These are phyloP conservation scores for Pararge aegeria DNA, from an alignment of 1,140 invertebrate species.

Conservation along the genomic window DNA sequence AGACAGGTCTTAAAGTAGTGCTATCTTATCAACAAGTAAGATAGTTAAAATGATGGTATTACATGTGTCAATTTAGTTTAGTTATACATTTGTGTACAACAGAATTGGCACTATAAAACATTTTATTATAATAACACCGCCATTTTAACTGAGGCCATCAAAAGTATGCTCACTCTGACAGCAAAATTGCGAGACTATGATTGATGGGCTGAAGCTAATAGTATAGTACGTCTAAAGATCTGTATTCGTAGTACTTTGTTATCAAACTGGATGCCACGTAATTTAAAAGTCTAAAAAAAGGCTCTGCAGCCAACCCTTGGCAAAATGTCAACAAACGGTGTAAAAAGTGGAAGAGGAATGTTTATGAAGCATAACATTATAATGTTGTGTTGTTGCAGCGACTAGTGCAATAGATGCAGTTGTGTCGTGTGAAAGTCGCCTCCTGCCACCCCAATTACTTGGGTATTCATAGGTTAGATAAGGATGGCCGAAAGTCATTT, in stretches of 20 bases:
- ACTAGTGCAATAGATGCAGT: conserved; percentile 35
- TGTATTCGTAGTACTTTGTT: neutral
- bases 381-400: conserved; percentile 28
- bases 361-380: conserved; percentile 11
- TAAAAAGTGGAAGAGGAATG: conserved; percentile 21
- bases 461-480: conserved; percentile 62
- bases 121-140: neutral
- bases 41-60: too few relatives aligned
- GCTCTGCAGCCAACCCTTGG: neutral
- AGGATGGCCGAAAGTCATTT: conserved; percentile 18
- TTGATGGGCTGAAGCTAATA: neutral
- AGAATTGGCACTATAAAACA: neutral
- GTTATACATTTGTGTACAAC: neutral
- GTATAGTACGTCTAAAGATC: neutral
- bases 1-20: too few relatives aligned
- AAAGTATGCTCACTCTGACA: neutral
- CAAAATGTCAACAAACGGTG: conserved; percentile 22
- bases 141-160: neutral
- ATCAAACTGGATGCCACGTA: neutral
- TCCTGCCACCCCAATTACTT: conserved; percentile 66
- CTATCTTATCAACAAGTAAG: too few relatives aligned
- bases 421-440: conserved; percentile 71
- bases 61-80: too few relatives aligned
- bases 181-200: neutral
- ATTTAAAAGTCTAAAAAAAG: neutral